Evolutionary conservation across 2,113 vertebrate genomes (phyloP), one percentile per base, ranked within the genome.

Genomic region (Scortum barcoo): DNA sequence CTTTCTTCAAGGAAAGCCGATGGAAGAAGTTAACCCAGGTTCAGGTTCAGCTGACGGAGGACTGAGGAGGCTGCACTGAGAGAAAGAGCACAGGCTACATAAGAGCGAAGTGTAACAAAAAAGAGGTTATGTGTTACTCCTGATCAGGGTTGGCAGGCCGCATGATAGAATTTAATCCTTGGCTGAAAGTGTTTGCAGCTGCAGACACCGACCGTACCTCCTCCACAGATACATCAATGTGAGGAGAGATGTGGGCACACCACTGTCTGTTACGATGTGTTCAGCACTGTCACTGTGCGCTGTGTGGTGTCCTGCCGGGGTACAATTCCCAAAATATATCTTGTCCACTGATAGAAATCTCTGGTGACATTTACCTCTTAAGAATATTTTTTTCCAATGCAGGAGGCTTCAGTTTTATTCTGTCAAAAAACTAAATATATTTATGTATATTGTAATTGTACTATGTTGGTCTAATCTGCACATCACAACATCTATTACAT

Each of bases 111-210:
- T 48, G 11, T 20, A 69, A 58, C 61, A 57, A 12, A 46, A 56
- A 28, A 36, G 51, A 57, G 8, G 28, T 24, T 44, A 24, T 13
- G 16, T 44, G 48, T 82, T 84, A 24, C 44, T 80, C 19, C 53
- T 68, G 83, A 83, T 54, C 20, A 30, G 69, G 53, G 76, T 33
- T 81, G 87, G 51, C 71, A 71, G 71, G 24, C 62, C 42, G 19
- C 36, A 53, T 74, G 72, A 80, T 61, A 65, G 57, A 78, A 80
- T 80, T 57, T 72, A 74, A 76, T 81, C 62, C 61, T 26, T 62
- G 6, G 50, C 38, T 69, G 56, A 83, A 84, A 74, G 13, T 53
- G 48, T 77, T 66, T 77, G 24, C 72, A 80, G 76, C 79, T 76
- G 54, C 67, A 85, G 72, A 84, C 54, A 12, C 72, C 72, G 22